Evolutionary conservation across 1,140 invertebrate species (phyloP).

Genomic region (Thaumatotibia leucotreta): DNA sequence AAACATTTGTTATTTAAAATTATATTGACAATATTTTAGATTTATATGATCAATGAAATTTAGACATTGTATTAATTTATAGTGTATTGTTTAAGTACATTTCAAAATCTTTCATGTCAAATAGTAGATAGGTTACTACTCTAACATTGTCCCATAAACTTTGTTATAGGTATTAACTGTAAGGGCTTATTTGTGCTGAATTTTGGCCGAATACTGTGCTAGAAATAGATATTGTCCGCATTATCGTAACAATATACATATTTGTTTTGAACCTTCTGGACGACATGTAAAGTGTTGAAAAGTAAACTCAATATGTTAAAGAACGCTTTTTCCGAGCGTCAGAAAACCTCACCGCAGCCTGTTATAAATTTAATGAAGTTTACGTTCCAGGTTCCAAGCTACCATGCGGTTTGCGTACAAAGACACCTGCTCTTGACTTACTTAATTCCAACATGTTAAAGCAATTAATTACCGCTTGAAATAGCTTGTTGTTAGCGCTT

Average conservation of each 20-base stretch:
- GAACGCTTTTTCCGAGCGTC: neutral
- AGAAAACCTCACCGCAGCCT: neutral
- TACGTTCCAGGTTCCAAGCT: neutral
- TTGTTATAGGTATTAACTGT: too few relatives aligned
- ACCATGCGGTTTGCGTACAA: neutral
- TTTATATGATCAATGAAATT: too few relatives aligned
- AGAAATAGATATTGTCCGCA: too few relatives aligned
- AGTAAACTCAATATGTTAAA: neutral
- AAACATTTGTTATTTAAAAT: neutral
- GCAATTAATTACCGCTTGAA: slow-evolving; percentile 4
- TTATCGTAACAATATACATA: too few relatives aligned
- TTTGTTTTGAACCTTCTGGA: neutral
- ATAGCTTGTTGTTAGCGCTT: slow-evolving; percentile 10
- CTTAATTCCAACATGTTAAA: slow-evolving; percentile 9
- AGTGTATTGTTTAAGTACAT: too few relatives aligned
- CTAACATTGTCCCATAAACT: too few relatives aligned
- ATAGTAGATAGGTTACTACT: too few relatives aligned
- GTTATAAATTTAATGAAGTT: slow-evolving; percentile 14
- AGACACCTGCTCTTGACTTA: slow-evolving; percentile 11
- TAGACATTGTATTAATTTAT: too few relatives aligned
- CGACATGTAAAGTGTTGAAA: neutral
- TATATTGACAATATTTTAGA: too few relatives aligned
- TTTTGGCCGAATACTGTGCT: too few relatives aligned
- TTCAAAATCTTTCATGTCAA: too few relatives aligned
- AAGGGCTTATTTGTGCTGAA: too few relatives aligned